Evolutionary conservation across 53 echinoderm and acorn worm genomes (phyloP).

Genomic region (Paracentrotus lividus): DNA sequence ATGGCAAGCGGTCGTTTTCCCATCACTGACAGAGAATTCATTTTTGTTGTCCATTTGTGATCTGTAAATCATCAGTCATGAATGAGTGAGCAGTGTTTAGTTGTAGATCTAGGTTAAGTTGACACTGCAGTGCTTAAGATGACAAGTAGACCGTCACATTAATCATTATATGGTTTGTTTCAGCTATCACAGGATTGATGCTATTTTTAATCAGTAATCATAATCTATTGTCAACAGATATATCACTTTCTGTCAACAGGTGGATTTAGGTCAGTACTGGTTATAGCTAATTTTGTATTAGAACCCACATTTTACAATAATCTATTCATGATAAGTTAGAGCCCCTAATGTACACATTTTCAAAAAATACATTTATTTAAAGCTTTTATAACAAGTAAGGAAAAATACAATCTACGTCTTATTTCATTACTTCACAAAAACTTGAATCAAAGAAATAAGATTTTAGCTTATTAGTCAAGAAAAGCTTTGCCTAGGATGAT

Average conservation of each 20-base stretch:
- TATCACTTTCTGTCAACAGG: background rate
- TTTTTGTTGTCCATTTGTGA: conserved; percentile 18
- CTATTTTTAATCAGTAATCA: background rate
- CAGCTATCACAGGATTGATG: background rate
- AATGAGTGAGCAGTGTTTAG: background rate
- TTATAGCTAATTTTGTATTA: no score
- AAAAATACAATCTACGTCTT: no score
- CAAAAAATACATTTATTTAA: no score
- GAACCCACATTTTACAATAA: no score
- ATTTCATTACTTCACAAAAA: no score
- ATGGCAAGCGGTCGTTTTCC: background rate
- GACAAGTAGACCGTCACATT: conserved; percentile 10
- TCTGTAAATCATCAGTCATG: background rate
- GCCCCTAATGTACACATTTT: no score
- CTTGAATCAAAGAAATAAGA: no score
- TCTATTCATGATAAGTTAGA: no score
- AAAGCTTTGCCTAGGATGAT: no score
- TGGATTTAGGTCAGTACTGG: no score
- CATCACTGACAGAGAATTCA: conserved; percentile 1
- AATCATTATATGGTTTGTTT: background rate
- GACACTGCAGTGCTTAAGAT: conserved; percentile 27
- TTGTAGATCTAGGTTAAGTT: background rate
- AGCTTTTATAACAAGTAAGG: no score
- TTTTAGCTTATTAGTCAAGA: no score
- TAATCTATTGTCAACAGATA: background rate